Evolutionary conservation across 2,113 vertebrate species (phyloP), one percentile per base, ranked within the genome.

Genomic region (Leucopternis melanops): DNA sequence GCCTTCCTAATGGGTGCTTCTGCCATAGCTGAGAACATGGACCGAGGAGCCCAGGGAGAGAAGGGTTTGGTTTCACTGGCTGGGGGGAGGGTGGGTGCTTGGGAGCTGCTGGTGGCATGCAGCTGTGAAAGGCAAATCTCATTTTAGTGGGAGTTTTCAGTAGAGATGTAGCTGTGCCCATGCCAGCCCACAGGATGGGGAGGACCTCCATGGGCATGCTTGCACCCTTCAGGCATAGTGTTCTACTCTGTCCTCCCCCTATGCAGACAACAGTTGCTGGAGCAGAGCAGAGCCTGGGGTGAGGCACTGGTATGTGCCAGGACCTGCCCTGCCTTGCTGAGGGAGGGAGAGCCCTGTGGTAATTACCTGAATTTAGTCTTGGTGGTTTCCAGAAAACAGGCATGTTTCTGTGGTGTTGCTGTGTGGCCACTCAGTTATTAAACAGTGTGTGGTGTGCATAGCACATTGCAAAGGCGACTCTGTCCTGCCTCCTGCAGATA

Each of bases 361-460:
- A 4, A 5, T 71, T 42, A 10, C 38, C 88, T 47, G 59, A 15
- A 16, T 54, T 52, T 21, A 44, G 13, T 18, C 36, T 67, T 59
- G 71, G 71, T 6, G n/a, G 50, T 42, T 44, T 4, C 59, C 34
- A 70, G 78, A 5, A 21, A n/a, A 9, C 67, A 54, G 63, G 13
- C 25, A 8, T 14, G 40, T 7, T 52, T 40, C 16, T 17, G 49
- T 31, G 15, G 13, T 8, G 58, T 31, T 86, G 34, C 11, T 31
- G 25, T 8, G 32, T 2, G 29, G 66, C 66, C 1, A 7, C 66
- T 45, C 11, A 1, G 27, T 32, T 34, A 4, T 16, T 11, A 16
- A 40, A 9, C 3, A 1, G n/a, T 4, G 6, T 3, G 13, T 0
- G 10, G 80, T 25, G 38, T 16, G 21, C 1, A 6, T 5, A 29